A percentile compares a stretch with the other conserved stretches of the same genome.
Evolutionary conservation across 2,113 vertebrate genomes (phyloP).

Genomic region (Colossoma macropomum): DNA sequence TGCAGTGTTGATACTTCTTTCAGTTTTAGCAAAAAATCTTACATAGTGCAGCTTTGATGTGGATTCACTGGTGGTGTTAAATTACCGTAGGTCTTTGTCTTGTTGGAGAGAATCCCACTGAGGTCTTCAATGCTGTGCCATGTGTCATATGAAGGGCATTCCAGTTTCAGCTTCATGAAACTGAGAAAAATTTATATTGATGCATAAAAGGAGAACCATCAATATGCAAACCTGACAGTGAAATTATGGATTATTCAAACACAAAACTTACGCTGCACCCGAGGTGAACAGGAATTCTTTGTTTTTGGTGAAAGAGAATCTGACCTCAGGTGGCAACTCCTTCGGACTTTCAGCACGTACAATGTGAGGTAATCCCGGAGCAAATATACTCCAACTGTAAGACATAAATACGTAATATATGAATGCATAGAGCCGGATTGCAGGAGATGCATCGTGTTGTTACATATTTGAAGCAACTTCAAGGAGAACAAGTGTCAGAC

Average conservation of each 20-base stretch:
- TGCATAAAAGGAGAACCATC: background rate
- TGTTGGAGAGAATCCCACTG: background rate
- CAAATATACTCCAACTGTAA: background rate
- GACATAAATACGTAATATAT: background rate
- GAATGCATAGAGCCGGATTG: background rate
- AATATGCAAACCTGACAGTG: background rate
- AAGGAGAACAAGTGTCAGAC: no score
- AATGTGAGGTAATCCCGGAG: background rate
- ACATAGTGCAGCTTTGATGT: no score
- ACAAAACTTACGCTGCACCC: background rate
- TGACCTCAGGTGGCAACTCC: constrained; percentile 14
- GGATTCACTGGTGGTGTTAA: background rate
- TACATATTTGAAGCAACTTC: no score
- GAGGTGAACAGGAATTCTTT: constrained; percentile 3
- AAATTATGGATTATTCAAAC: background rate
- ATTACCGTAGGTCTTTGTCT: background rate
- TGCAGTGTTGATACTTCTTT: no score
- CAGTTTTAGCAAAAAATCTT: no score
- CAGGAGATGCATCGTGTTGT: background rate
- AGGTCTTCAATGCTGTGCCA: background rate
- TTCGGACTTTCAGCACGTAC: background rate
- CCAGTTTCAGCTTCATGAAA: background rate
- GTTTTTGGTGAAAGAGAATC: constrained; percentile 39
- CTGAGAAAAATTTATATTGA: no score
- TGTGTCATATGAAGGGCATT: background rate